Evolutionary conservation across 92 coral and sea anemone genomes (phyloP).

Genomic region (Epizoanthus stellaris): DNA sequence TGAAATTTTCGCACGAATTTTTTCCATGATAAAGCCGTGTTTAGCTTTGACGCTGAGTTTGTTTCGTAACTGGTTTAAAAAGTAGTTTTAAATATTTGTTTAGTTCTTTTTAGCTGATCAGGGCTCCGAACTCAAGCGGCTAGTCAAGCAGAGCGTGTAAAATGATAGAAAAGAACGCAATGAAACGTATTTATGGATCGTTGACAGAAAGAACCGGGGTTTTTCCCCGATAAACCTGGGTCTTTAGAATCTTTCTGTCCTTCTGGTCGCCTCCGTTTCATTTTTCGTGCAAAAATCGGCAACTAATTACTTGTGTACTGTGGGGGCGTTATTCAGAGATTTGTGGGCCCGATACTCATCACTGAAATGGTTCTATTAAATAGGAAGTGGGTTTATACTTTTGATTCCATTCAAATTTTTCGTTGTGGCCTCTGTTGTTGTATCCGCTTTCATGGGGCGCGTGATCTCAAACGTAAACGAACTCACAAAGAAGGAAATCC

Average conservation of each 20-base stretch:
- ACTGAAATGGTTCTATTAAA: not conserved
- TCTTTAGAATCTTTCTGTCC: not conserved
- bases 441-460: conserved; percentile 28
- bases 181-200: not conserved
- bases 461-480: not conserved
- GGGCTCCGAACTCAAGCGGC: not conserved
- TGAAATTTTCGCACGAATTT: conserved; percentile 4
- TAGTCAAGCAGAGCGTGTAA: not conserved
- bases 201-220: not conserved
- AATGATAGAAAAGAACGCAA: not conserved
- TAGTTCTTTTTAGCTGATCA: not conserved
- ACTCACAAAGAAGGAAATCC: conserved; percentile 14
- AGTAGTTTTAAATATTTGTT: not conserved
- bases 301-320: not conserved
- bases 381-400: conserved; percentile 28
- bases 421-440: not conserved
- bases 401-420: conserved; percentile 25
- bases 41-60: no score
- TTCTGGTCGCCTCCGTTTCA: not conserved
- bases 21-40: no score
- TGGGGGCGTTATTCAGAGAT: conserved; percentile 16
- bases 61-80: not conserved
- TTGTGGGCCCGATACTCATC: not conserved
- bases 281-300: not conserved
- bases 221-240: not conserved